Evolutionary conservation across 2,888 invertebrate species (phyloP), one percentile per base, ranked within the genome.

Genomic region (Thymelicus sylvestris): DNA sequence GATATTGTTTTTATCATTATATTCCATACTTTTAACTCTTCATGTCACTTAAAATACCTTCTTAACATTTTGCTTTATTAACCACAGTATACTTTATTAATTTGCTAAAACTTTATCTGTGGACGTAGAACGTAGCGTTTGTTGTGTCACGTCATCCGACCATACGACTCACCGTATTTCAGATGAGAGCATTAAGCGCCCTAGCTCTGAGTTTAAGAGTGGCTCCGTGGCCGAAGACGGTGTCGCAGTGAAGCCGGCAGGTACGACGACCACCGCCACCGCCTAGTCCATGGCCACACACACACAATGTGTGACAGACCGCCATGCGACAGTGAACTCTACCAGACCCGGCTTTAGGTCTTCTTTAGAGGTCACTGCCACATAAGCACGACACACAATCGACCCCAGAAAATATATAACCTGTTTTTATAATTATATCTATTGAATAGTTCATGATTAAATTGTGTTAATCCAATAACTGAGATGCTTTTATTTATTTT

Each of bases 131-230:
- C 82, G 86, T 87, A 86, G 87, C 78, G 74, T 85, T 85, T 84
- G 80, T 78, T 71, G 76, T 79, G 77, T 85, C 90, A 87, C 89
- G 79, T 85, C 91, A 91, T 87, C 86, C 81, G 81, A 85, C 87
- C 92, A 91, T 91, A 91, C 92, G 89, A 89, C 80, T 87, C 91
- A 86, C 89, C 88, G 89, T 86, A 86, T 94, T 93, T 86, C 89
- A 97, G 96, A 96, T 92, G 97, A 97, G 88, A 95, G 95, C 88
- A 95, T 96, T 88, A 97, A 96, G 91, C 96, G 97, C 93, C 97
- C 97, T 87, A 97, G 97, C 94, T 97, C 97, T 94, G 97, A 97
- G 95, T 96, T 97, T 85, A 97, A 97, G 92, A 96, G 96, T 83
- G 87, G 88, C 80, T 93, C 92, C 83, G 88, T 92, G 86, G 91